Evolutionary conservation across 2,113 vertebrate species (phyloP).

Genomic region (Zosterops lateralis): DNA sequence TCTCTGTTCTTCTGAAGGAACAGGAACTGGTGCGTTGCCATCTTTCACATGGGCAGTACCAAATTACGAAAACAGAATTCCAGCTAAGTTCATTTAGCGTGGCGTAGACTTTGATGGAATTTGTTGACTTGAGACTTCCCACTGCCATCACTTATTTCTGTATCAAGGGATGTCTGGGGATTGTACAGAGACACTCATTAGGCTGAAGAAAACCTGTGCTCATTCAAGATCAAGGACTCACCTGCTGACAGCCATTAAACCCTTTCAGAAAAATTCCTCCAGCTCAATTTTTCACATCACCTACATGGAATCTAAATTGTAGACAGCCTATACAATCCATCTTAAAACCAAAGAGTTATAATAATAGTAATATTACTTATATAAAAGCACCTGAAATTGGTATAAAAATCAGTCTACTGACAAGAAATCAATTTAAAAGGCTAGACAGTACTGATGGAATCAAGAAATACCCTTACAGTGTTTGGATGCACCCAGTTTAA

Average conservation of each 20-base stretch:
- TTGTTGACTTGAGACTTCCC: neutral
- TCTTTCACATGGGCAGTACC: neutral
- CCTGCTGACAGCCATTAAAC: neutral
- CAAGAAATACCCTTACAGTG: neutral
- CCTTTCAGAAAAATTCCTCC: neutral
- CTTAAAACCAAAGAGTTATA: neutral
- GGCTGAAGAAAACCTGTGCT: neutral
- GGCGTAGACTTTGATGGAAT: neutral
- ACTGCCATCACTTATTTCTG: neutral
- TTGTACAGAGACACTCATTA: neutral
- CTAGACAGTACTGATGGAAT: neutral
- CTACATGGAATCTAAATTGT: neutral
- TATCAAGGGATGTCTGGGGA: neutral
- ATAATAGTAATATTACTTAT: neutral
- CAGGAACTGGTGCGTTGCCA: neutral
- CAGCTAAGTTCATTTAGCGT: rapidly evolving
- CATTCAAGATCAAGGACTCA: neutral
- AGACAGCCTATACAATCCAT: neutral
- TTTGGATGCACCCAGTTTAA: neutral
- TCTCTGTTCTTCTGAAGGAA: neutral
- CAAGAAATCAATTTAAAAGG: neutral
- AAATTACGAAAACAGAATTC: neutral
- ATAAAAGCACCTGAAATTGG: neutral
- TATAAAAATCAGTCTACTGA: neutral
- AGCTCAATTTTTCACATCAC: neutral